Base-by-base conservation (phyloP, 2,888 invertebrate species). In the Ornithoptera priamus region DNA sequence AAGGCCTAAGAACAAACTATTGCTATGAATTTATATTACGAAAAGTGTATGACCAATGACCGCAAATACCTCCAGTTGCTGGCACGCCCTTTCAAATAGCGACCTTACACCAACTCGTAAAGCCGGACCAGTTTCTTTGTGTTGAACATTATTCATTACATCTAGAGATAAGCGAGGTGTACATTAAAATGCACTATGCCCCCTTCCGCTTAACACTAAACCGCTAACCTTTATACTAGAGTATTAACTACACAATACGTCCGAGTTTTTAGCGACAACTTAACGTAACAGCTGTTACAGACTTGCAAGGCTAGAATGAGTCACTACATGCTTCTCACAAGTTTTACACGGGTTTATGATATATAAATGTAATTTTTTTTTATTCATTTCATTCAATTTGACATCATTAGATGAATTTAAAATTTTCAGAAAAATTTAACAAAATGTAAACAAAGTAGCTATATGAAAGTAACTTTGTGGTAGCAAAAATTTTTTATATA, bases 51-150 rank as follows among this genome's bases (percentile, higher is more conserved):
- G 78, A 81, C 78, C 79, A 81, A 75, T 78, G 75, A 75, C 75
- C 76, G 76, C 81, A 81, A 85, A 85, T 86, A 85, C 80, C 83
- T 80, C 64, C 24, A 63, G 71, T 76, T 74, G 75, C 64, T 61
- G 65, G 80, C 75, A 81, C 82, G 87, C 86, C 90, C 90, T 90
- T 90, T 90, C 90, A 88, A 91, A 91, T 88, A 85, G 85, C 88
- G 86, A 87, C 87, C 86, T 89, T 87, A 88, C 74, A 77, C 74
- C 79, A 77, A 78, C 81, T 78, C 71, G 75, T 72, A 75, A 72
- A 72, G 78, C 75, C 75, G 74, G 79, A 83, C 86, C 81, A 80
- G 86, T 85, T 86, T 84, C 82, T 84, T 86, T 86, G 84, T 85
- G 79, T 76, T 75, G 74, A 74, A 75, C 73, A 76, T 73, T 77